Evolutionary conservation across 2,113 vertebrate species (phyloP), one percentile per base, ranked within the genome.

Genomic region (Cephalopholis sonnerati): DNA sequence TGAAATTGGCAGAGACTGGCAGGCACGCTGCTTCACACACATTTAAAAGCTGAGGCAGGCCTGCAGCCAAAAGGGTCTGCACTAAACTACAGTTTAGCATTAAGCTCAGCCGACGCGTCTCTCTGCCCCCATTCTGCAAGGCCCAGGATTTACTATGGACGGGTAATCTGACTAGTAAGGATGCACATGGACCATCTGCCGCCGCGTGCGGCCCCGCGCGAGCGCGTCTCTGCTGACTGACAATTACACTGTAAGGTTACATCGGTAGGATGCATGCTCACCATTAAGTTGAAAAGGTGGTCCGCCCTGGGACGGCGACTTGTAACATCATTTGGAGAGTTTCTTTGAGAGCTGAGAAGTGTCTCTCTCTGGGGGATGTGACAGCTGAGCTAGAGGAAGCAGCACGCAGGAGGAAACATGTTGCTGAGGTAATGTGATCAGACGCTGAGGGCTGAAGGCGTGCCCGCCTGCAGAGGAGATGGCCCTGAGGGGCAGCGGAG

Each of bases 141-240:
- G 81, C 91, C 89, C 83, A 75, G 93, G 91, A 93, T 96, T 97
- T 96, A 96, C 82, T 92, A 90, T 87, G 91, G 86, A 75, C 48
- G 41, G 51, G 87, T 97, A 97, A 98, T 97, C 96, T 95, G 94
- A 46, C 95, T 92, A 86, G 85, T 48, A 9, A 87, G 79, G 69
- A 46, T 1, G 66, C 61, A n/a, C 89, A 91, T 53, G 90, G 81
- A 87, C 96, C 96, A 97, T 97, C 96, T 97, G 97, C 88, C 92
- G 80, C 57, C 12, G 12, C 62, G 4, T 24, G 36, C 63, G 5
- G 63, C 24, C 24, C 39, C n/a, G 68, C 17, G 78, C 44, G 0
- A 48, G 51, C 79, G 79, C 57, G 17, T 70, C 71, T 81, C 79
- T 67, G 78, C 59, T 77, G 4, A 44, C 53, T 58, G 66, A 73